phyloP scores from a whole-genome alignment of 2,888 invertebrate species.

The Ptilodon capucinus region DNA sequence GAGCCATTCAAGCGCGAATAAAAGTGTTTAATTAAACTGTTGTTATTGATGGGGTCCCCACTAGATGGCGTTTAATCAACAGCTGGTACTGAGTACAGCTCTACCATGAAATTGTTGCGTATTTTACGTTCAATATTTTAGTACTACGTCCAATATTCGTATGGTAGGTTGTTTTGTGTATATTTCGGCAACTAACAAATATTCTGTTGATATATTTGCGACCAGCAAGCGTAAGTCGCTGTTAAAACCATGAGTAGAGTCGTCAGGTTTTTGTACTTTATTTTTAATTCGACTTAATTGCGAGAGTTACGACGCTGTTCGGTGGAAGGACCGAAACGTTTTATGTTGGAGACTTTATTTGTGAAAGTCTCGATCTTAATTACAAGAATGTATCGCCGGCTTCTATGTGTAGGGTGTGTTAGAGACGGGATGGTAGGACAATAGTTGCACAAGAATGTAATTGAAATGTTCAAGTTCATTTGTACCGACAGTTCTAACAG shows the following conservation, averaged over 20 bases:
- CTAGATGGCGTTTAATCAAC: constrained; percentile 80
- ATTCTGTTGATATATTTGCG: too few species aligned
- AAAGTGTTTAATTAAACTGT: constrained; percentile 81
- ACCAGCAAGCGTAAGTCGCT: too few species aligned
- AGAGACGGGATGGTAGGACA: constrained; percentile 46
- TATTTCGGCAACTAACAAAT: too few species aligned
- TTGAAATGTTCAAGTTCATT: constrained; percentile 76
- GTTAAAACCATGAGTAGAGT: too few species aligned
- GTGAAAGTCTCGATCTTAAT: constrained; percentile 54
- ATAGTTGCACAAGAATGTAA: constrained; percentile 77
- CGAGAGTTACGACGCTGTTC: constrained; percentile 67
- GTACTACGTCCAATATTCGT: too few species aligned
- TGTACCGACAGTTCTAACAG: constrained; percentile 63
- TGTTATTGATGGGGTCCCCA: constrained; percentile 79
- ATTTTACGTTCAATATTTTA: too few species aligned
- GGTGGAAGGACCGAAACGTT: constrained; percentile 56
- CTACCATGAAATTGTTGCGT: too few species aligned
- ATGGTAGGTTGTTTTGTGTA: too few species aligned
- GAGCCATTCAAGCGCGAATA: constrained; percentile 70
- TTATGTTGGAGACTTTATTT: constrained; percentile 64
- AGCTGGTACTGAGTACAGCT: constrained; percentile 56
- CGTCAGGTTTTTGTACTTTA: constrained; percentile 64
- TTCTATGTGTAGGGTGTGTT: constrained; percentile 34
- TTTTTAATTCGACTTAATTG: constrained; percentile 80
- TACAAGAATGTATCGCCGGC: constrained; percentile 42